Conservation (phyloP, 2,888 invertebrate species). For the Ochropacha duplaris region DNA sequence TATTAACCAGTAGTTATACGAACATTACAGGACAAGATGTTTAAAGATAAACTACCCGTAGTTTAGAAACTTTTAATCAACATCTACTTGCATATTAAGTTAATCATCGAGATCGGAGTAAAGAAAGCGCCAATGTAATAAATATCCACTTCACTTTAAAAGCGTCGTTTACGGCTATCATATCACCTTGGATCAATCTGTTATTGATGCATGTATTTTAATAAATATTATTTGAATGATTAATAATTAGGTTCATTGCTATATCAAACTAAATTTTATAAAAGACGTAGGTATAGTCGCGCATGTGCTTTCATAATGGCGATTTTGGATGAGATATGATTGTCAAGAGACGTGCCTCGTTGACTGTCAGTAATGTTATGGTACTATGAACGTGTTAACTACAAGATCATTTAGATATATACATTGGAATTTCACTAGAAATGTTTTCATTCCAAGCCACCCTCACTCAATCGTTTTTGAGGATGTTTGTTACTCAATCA, state of each 20-base stretch:
- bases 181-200: no score
- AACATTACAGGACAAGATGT: background rate
- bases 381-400: background rate
- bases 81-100: background rate
- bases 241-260: no score
- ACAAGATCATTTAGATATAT: background rate
- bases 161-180: background rate
- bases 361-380: background rate
- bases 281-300: constrained; percentile 15
- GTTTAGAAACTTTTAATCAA: background rate
- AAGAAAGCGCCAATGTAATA: background rate
- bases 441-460: no score
- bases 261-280: no score
- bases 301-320: constrained; percentile 37
- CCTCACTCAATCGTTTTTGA: no score
- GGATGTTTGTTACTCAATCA: no score
- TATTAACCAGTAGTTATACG: background rate
- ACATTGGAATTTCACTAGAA: background rate
- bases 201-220: no score
- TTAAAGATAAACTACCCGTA: background rate
- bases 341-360: background rate
- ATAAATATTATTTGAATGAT: no score
- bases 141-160: background rate
- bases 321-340: constrained; percentile 18
- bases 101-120: background rate